A percentile compares a stretch with the other conserved stretches of the same genome.
These are phyloP conservation scores for Idaea biselata DNA, from an alignment of 2,888 invertebrate species.

Conservation along the genomic window DNA sequence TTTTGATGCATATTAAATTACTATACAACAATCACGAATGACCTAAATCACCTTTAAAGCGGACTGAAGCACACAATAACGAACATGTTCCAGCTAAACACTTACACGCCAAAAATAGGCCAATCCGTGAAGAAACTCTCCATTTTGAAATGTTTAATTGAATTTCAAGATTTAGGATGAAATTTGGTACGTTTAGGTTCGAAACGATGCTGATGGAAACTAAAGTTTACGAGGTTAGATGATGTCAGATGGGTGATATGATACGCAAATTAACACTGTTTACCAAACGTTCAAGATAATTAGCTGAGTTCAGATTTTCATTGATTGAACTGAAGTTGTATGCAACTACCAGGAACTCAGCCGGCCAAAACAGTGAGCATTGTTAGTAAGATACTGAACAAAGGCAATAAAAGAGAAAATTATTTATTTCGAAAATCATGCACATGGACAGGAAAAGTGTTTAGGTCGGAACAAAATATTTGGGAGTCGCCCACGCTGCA, in stretches of 20 bases:
- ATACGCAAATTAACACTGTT: slow-evolving; percentile 55
- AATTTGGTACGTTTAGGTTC: slow-evolving; percentile 26
- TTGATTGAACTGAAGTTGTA: slow-evolving; percentile 13
- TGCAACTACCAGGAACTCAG: background rate
- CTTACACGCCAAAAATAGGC: slow-evolving; percentile 24
- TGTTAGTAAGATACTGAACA: slow-evolving; percentile 8
- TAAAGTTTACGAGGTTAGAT: slow-evolving; percentile 64
- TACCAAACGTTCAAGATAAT: slow-evolving; percentile 26
- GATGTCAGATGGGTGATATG: slow-evolving; percentile 60
- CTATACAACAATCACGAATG: slow-evolving; percentile 29
- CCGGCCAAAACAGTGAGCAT: background rate
- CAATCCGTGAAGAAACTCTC: slow-evolving; percentile 40
- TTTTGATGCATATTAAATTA: slow-evolving; percentile 33
- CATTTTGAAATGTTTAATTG: slow-evolving; percentile 32
- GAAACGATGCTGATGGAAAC: slow-evolving; percentile 54
- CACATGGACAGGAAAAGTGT: slow-evolving; percentile 42
- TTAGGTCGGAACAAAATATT: slow-evolving; percentile 59
- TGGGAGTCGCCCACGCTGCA: slow-evolving; percentile 57
- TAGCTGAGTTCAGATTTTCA: background rate
- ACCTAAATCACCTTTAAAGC: slow-evolving; percentile 32
- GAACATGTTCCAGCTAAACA: slow-evolving; percentile 29
- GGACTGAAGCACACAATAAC: slow-evolving; percentile 25
- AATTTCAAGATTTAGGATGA: slow-evolving; percentile 17
- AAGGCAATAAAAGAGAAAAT: slow-evolving; percentile 4
- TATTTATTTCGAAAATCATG: slow-evolving; percentile 38